Conservation (phyloP, 2,888 invertebrate species). For the Drosophila seclusa region DNA sequence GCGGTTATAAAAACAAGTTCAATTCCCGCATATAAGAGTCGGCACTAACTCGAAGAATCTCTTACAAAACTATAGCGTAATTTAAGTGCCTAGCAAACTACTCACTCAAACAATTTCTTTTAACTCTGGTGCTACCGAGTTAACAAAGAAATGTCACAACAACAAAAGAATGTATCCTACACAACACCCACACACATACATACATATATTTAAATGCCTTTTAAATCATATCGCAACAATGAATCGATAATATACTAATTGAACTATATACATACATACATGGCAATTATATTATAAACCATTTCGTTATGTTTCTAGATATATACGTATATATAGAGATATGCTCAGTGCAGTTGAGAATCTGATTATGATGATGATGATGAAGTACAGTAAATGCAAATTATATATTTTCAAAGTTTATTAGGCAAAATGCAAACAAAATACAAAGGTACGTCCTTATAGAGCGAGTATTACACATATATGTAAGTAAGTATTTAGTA, state of each 20-base stretch:
- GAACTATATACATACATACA: not conserved
- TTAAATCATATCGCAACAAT: slow-evolving; percentile 29
- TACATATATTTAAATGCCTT: slow-evolving; percentile 1
- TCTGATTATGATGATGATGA: slow-evolving; percentile 8
- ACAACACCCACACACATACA: not conserved
- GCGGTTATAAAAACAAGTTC: not conserved
- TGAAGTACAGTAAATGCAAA: slow-evolving; percentile 16
- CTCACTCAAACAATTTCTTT: slow-evolving; percentile 21
- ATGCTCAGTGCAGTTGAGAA: slow-evolving; percentile 21
- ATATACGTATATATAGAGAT: slow-evolving; percentile 16
- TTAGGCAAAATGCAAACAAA: slow-evolving; percentile 59
- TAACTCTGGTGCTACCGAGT: slow-evolving; percentile 18
- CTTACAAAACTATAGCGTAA: slow-evolving; percentile 34
- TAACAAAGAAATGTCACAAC: slow-evolving; percentile 7
- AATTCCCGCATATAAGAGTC: not conserved
- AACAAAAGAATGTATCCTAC: not conserved
- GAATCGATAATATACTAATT: slow-evolving; percentile 11
- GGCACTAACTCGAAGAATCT: not conserved
- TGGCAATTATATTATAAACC: slow-evolving; percentile 3
- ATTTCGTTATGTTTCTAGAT: slow-evolving; percentile 34
- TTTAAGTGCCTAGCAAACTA: slow-evolving; percentile 66
- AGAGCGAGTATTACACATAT: slow-evolving; percentile 50
- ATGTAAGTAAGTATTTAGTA: slow-evolving; percentile 47
- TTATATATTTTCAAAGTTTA: slow-evolving; percentile 67
- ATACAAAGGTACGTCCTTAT: slow-evolving; percentile 55